phyloP scores from a whole-genome alignment of 30 jellyfish, hydroid and myxozoan genomes.

The Chironex yamaguchii region DNA sequence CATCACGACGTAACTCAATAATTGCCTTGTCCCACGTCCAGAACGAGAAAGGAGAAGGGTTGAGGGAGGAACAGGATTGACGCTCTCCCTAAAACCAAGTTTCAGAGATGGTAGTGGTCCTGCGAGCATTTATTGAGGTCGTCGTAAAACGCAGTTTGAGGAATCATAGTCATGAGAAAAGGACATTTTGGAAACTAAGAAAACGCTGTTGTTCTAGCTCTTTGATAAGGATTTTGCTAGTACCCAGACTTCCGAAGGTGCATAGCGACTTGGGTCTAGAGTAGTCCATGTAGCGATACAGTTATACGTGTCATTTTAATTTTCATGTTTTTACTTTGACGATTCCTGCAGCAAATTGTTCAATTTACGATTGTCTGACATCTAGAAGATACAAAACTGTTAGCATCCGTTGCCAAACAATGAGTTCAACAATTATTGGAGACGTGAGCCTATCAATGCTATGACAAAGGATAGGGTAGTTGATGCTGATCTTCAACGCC shows the following conservation, averaged over 20 bases:
- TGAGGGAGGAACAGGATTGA: too few relatives aligned
- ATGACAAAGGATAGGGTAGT: slow-evolving; percentile 25
- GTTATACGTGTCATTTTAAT: too few relatives aligned
- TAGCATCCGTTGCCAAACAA: slow-evolving; percentile 42
- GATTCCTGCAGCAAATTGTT: slow-evolving; percentile 56
- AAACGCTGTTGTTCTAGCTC: slow-evolving; percentile 53
- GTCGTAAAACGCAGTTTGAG: too few relatives aligned
- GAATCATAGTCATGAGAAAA: slow-evolving; percentile 31
- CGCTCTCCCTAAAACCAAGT: too few relatives aligned
- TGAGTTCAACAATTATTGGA: slow-evolving; percentile 47
- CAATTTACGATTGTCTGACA: slow-evolving; percentile 43
- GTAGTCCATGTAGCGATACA: neutral
- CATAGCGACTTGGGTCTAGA: neutral
- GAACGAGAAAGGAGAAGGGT: too few relatives aligned
- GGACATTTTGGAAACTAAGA: slow-evolving; percentile 63
- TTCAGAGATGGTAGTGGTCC: too few relatives aligned
- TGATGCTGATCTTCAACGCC: too few relatives aligned
- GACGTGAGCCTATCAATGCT: slow-evolving; percentile 37
- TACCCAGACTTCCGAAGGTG: slow-evolving; percentile 58
- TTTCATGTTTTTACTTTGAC: too few relatives aligned
- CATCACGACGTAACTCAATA: too few relatives aligned
- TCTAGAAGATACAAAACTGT: slow-evolving; percentile 38
- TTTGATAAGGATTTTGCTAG: slow-evolving; percentile 47
- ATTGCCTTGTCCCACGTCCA: too few relatives aligned
- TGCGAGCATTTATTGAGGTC: too few relatives aligned